phyloP scores from a whole-genome alignment of 2,113 vertebrate genomes.

The Notothenia coriiceps region DNA sequence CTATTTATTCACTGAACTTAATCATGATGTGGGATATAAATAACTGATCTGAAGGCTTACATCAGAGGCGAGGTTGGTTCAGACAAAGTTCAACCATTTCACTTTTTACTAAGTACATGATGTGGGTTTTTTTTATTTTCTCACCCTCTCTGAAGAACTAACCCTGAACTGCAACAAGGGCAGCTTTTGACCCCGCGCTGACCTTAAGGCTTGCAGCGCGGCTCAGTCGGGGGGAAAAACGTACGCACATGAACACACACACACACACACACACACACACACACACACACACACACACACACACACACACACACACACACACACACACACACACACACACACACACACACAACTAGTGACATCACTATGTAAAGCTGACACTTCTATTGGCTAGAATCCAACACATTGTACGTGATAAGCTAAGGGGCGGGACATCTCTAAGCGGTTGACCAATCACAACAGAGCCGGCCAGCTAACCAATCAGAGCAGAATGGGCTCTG shows the following conservation, averaged over 20 bases:
- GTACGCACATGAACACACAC: conserved; percentile 16
- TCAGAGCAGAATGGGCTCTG: no score
- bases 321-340: conserved; percentile 41
- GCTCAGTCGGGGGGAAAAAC: conserved; percentile 22
- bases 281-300: conserved; percentile 31
- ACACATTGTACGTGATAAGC: no score
- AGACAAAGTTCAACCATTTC: conserved; percentile 58
- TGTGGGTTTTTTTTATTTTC: conserved; percentile 62
- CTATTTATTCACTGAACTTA: conserved; percentile 68
- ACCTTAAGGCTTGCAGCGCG: conserved; percentile 29
- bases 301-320: conserved; percentile 34
- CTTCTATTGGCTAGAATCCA: no score
- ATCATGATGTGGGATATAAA: conserved; percentile 68
- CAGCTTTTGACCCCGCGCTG: conserved; percentile 18
- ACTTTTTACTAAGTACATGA: conserved; percentile 55
- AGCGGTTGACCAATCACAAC: no score
- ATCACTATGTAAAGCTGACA: no score
- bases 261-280: conserved; percentile 33
- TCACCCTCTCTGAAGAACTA: conserved; percentile 45
- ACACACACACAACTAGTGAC: conserved; percentile 19
- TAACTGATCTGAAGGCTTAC: conserved; percentile 68
- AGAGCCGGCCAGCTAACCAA: no score
- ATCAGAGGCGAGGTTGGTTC: conserved; percentile 45
- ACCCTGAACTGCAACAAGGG: conserved; percentile 38
- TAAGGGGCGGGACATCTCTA: no score